Evolutionary conservation across 2,113 vertebrate species (phyloP), one percentile per base, ranked within the genome.

Genomic region (Takifugu bimaculatus): DNA sequence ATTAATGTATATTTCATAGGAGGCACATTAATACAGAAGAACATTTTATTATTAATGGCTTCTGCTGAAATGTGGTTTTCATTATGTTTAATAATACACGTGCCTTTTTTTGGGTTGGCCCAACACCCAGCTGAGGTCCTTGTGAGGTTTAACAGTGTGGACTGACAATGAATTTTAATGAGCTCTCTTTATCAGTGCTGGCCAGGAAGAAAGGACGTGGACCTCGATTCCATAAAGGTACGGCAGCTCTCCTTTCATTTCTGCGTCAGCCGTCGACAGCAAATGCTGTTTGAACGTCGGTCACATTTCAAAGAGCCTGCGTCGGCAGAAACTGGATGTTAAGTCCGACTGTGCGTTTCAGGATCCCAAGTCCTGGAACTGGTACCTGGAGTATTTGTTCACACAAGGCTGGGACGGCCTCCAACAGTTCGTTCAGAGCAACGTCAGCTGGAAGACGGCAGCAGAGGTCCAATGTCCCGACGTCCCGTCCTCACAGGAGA

Each of bases 301-400:
- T 72, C 26, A 54, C 64, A 53, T 68, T 54, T 63, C 29, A 66
- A 50, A 64, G 13, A 65, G 20, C 20, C 20, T n/a, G 20, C 45
- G 15, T 6, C 3, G 27, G 63, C 25, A 13, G 14, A 27, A 3
- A 54, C 15, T 42, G 50, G 26, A 11, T 50, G 44, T 57, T 57
- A 57, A 4, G 12, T 39, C 6, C 75, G 71, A 66, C 10, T 55
- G 9, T 63, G 43, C 78, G 61, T 64, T 85, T 79, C 71, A 92
- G 50, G 56, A 90, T 82, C 91, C 92, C 42, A 93, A 83, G 74
- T 89, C 57, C 28, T 97, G 96, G 97, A 89, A 88, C 62, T 92
- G 90, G 89, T 99, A 96, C 70, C 79, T 94, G 89, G 84, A 97
- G 59, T 96, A 93, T 84, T 91, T 99, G 62, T 93, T 92, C 69